A percentile compares a stretch with the other conserved stretches of the same genome.
phyloP scores from a whole-genome alignment of 1,140 invertebrate species.

The Asbolus verrucosus region DNA sequence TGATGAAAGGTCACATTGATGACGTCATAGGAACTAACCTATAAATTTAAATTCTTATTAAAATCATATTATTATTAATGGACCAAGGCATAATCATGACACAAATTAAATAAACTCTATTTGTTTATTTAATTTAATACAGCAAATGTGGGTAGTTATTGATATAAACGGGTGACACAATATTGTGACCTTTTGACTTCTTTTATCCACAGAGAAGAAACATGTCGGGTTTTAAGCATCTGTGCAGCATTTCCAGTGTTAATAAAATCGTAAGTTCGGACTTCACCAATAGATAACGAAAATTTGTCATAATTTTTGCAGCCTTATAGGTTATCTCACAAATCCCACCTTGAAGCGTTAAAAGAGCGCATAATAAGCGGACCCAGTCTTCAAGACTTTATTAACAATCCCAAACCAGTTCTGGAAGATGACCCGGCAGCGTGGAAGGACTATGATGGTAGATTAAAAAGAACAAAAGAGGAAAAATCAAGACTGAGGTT shows the following conservation, averaged over 20 bases:
- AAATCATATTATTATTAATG: too few species aligned
- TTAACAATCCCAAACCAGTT: constrained; percentile 65
- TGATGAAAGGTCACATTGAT: too few species aligned
- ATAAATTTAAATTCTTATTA: too few species aligned
- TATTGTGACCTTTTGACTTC: constrained; percentile 35
- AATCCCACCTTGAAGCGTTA: constrained; percentile 62
- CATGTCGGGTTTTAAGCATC: constrained; percentile 15
- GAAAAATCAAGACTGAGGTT: constrained; percentile 85
- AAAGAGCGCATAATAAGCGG: constrained; percentile 72
- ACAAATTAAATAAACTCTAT: too few species aligned
- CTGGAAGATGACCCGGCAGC: constrained; percentile 70
- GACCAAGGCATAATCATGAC: too few species aligned
- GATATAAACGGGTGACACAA: too few species aligned
- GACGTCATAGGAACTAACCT: too few species aligned
- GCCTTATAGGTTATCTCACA: constrained; percentile 53
- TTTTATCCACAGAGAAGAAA: not conserved
- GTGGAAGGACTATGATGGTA: constrained; percentile 80
- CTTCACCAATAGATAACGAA: not conserved
- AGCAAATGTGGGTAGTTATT: too few species aligned
- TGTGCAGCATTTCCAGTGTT: not conserved
- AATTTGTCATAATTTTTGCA: constrained; percentile 5
- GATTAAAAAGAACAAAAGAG: constrained; percentile 86
- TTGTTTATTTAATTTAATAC: too few species aligned
- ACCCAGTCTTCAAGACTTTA: constrained; percentile 75
- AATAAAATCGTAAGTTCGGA: constrained; percentile 26